Conservation (phyloP, 1,140 invertebrate species). For the Bombus waltoni region DNA sequence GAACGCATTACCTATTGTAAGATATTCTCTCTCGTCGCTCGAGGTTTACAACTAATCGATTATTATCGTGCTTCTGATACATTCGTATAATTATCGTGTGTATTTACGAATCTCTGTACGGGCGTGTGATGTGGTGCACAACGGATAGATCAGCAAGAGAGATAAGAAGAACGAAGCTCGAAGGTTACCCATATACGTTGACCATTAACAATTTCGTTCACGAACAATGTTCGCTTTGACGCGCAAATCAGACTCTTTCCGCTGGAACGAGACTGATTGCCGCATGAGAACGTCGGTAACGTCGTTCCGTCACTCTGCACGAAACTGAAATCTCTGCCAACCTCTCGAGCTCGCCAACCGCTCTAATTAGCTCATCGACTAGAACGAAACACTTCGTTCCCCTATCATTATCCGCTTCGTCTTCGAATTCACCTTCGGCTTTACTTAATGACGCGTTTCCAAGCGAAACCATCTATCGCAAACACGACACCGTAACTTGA, state of each 20-base stretch:
- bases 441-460: not conserved
- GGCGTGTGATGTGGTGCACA: slow-evolving; percentile 3
- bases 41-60: slow-evolving; percentile 62
- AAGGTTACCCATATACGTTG: not conserved
- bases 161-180: not conserved
- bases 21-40: slow-evolving; percentile 59
- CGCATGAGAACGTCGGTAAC: not conserved
- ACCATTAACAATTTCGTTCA: not conserved
- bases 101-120: slow-evolving; percentile 29
- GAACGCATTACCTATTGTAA: slow-evolving; percentile 61
- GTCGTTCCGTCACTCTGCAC: not conserved
- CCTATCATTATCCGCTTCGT: slow-evolving; percentile 5
- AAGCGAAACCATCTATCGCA: no score
- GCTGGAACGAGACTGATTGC: slow-evolving; percentile 8
- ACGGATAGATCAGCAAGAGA: not conserved
- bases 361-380: slow-evolving; percentile 14
- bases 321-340: not conserved
- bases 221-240: slow-evolving; percentile 18
- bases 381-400: not conserved
- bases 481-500: not conserved
- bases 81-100: slow-evolving; percentile 34
- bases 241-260: not conserved
- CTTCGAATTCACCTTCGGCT: not conserved
- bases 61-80: slow-evolving; percentile 59
- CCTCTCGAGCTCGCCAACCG: slow-evolving; percentile 3